Evolutionary conservation across 2,113 vertebrate genomes (phyloP).

Genomic region (Noturus placidus): DNA sequence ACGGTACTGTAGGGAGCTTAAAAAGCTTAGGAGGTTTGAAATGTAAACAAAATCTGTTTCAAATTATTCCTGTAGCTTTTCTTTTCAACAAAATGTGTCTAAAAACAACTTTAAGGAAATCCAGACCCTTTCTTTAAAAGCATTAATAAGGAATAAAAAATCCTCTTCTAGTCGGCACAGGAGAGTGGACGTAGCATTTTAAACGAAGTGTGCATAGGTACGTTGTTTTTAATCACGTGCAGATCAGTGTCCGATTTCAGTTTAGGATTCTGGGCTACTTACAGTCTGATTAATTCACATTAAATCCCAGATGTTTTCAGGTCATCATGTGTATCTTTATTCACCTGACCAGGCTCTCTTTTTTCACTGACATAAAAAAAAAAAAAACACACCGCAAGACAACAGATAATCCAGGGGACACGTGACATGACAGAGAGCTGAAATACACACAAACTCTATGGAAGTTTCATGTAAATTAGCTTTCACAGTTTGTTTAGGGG

Average conservation of each 20-base stretch:
- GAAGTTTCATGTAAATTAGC: constrained; percentile 29
- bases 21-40: neutral
- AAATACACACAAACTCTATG: constrained; percentile 18
- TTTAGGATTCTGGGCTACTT: neutral
- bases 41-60: neutral
- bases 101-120: neutral
- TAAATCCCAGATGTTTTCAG: constrained; percentile 43
- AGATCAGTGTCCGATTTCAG: neutral
- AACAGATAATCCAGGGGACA: constrained; percentile 23
- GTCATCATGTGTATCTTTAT: constrained; percentile 55
- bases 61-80: neutral
- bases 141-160: neutral
- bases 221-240: neutral
- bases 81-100: neutral
- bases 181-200: neutral
- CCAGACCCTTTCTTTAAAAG: neutral
- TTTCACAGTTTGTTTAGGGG: constrained; percentile 64
- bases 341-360: constrained; percentile 52
- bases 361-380: constrained; percentile 39
- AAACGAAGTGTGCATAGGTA: neutral
- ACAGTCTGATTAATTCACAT: neutral
- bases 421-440: neutral
- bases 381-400: neutral
- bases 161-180: neutral
- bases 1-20: too few species aligned